These are phyloP conservation scores for Silurus lanzhouensis DNA, from an alignment of 2,797 vertebrate genomes.

Conservation along the genomic window DNA sequence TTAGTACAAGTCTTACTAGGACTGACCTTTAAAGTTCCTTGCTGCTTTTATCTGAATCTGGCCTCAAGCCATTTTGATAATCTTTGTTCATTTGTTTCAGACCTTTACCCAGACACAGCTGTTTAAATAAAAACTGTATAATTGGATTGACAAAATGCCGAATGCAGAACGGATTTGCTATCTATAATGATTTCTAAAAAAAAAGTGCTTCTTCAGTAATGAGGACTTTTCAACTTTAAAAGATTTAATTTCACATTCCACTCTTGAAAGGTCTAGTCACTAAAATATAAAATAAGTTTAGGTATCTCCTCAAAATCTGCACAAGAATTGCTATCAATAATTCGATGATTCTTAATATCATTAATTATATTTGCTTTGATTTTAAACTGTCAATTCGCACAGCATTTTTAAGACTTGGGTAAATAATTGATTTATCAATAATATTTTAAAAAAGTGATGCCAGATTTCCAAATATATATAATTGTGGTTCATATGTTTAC, in stretches of 20 bases:
- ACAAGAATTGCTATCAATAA: background rate
- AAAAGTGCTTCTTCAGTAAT: background rate
- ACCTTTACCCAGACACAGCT: background rate
- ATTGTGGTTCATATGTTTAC: background rate
- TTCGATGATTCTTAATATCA: background rate
- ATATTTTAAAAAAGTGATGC: background rate
- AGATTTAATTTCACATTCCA: background rate
- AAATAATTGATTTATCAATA: background rate
- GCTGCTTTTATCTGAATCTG: background rate
- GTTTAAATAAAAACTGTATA: background rate
- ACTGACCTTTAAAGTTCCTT: background rate
- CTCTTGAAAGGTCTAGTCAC: background rate
- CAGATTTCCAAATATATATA: background rate
- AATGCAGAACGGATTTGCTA: background rate
- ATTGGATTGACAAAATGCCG: background rate
- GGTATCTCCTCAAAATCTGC: background rate
- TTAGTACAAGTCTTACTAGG: background rate
- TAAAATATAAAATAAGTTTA: background rate
- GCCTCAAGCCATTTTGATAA: background rate
- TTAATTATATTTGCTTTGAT: background rate
- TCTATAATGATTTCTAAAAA: background rate
- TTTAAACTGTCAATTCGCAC: background rate
- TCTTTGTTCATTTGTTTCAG: background rate
- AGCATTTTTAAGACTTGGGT: background rate
- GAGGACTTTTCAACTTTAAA: background rate